phyloP scores from a whole-genome alignment of 2,113 vertebrate species.

The Bubalus kerabau region DNA sequence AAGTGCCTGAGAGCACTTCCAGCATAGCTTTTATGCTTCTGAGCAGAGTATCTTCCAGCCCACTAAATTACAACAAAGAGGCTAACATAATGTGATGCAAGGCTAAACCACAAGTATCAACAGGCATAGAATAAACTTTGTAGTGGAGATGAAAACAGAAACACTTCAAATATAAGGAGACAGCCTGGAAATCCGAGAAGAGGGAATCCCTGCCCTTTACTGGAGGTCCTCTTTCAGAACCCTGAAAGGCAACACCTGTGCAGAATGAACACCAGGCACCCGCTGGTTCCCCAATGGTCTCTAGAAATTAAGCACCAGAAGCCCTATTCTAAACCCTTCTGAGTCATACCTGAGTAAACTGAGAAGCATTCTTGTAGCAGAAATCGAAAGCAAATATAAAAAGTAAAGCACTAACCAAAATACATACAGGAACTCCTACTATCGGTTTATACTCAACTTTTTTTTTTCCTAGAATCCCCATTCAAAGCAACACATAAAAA shows the following conservation, averaged over 20 bases:
- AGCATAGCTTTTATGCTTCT: not conserved
- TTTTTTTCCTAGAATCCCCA: not conserved
- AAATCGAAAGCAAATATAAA: constrained; percentile 8
- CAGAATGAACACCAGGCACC: not conserved
- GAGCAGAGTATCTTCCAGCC: not conserved
- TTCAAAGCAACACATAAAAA: not conserved
- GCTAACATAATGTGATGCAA: not conserved
- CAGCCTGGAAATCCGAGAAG: not conserved
- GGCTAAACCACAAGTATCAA: not conserved
- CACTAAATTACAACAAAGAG: not conserved
- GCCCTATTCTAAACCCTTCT: not conserved
- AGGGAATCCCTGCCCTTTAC: not conserved
- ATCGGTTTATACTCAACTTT: not conserved
- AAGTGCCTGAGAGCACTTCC: not conserved
- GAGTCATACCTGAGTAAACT: not conserved
- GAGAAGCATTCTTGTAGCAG: not conserved
- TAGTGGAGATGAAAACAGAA: not conserved
- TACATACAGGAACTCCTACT: not conserved
- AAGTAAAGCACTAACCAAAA: not conserved
- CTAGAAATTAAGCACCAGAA: not conserved
- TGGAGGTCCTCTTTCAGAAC: not conserved
- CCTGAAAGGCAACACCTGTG: not conserved
- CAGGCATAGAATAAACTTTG: not conserved
- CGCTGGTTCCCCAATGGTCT: not conserved
- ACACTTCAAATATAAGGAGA: not conserved